phyloP scores from a whole-genome alignment of 1,140 invertebrate genomes.

The Cecropterus lyciades region DNA sequence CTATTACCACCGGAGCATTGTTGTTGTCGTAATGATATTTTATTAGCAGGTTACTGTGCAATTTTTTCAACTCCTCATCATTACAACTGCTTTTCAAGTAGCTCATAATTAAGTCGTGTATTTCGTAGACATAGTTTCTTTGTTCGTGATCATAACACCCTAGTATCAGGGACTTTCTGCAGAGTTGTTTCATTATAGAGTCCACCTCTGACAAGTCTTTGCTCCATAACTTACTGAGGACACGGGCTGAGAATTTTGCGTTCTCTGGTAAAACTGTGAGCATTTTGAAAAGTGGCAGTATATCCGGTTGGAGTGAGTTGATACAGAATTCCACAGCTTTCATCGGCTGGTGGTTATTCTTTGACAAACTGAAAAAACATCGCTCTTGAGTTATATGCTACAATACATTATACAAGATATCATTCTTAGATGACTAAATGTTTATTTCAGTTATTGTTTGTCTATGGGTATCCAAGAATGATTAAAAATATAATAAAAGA shows the following conservation, averaged over 20 bases:
- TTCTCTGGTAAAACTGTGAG: constrained; percentile 69
- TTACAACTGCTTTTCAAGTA: constrained; percentile 56
- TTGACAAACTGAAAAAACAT: constrained; percentile 48
- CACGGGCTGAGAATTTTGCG: constrained; percentile 66
- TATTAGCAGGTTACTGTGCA: constrained; percentile 66
- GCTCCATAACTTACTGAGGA: constrained; percentile 69
- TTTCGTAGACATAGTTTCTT: constrained; percentile 69
- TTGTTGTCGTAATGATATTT: constrained; percentile 62
- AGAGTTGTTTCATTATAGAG: constrained; percentile 63
- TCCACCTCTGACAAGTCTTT: constrained; percentile 58
- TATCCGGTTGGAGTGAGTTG: constrained; percentile 61
- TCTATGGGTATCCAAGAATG: no score
- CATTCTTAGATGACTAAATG: no score
- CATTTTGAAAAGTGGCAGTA: constrained; percentile 67
- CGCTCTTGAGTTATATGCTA: no score
- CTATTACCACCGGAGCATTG: constrained; percentile 58
- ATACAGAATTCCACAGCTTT: constrained; percentile 75
- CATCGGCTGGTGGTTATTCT: constrained; percentile 57
- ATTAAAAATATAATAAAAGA: no score
- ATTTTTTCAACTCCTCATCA: constrained; percentile 60
- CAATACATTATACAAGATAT: no score
- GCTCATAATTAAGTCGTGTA: constrained; percentile 75
- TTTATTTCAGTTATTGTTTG: no score
- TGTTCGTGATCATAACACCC: constrained; percentile 64
- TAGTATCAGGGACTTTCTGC: constrained; percentile 67